Evolutionary conservation across 2,888 invertebrate species (phyloP).

Genomic region (Sacculina carcini): DNA sequence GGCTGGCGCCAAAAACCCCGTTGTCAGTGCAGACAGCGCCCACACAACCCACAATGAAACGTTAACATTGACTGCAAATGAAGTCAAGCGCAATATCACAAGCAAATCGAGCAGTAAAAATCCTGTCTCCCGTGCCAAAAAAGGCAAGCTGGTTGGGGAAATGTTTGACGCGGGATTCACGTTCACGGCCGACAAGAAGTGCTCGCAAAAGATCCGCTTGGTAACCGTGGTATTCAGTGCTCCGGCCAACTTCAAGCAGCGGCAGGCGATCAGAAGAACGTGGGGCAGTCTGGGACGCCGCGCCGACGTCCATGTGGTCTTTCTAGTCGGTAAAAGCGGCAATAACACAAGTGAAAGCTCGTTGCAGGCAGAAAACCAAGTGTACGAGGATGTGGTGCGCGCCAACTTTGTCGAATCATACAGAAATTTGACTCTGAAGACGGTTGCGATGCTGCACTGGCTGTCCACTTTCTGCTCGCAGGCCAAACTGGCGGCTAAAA

Average conservation of each 20-base stretch:
- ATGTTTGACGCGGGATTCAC: too few species aligned
- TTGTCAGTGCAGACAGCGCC: too few species aligned
- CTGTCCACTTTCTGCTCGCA: conserved; percentile 44
- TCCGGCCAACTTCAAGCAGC: conserved; percentile 37
- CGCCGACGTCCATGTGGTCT: conserved; percentile 34
- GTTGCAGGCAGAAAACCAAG: conserved; percentile 31
- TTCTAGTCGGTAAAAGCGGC: conserved; percentile 37
- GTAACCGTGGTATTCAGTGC: conserved; percentile 45
- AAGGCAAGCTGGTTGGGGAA: too few species aligned
- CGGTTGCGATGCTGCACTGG: conserved; percentile 57
- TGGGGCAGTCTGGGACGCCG: conserved; percentile 44
- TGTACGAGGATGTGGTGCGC: conserved; percentile 48
- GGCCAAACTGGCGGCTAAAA: conserved; percentile 48
- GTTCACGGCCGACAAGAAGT: too few species aligned
- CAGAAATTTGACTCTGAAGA: conserved; percentile 55
- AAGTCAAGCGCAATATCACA: too few species aligned
- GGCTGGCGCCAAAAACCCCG: too few species aligned
- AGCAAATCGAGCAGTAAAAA: too few species aligned
- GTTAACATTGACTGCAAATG: too few species aligned
- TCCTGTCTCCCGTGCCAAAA: too few species aligned
- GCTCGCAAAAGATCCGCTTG: conserved; percentile 20
- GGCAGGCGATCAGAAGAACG: conserved; percentile 48
- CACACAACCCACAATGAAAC: too few species aligned
- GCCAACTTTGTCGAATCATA: conserved; percentile 49
- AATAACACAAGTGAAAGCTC: conserved; percentile 16